phyloP scores from a whole-genome alignment of 2,113 vertebrate genomes.

The Scytalopus superciliaris region DNA sequence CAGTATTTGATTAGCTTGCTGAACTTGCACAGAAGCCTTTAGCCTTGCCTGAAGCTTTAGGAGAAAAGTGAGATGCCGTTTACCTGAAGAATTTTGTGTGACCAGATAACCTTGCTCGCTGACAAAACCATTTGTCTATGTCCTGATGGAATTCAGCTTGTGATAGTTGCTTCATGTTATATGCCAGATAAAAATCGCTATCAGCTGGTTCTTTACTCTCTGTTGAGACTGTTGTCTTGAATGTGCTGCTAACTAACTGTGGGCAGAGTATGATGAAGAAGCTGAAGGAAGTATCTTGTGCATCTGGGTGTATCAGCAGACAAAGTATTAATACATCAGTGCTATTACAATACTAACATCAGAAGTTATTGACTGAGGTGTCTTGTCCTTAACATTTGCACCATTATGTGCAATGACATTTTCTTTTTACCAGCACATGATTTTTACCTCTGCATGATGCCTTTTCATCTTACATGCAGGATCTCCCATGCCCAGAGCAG shows the following conservation, averaged over 20 bases:
- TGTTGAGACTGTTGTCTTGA: not conserved
- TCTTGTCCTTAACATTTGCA: not conserved
- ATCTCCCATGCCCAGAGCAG: not conserved
- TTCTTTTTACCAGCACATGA: not conserved
- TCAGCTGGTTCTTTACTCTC: not conserved
- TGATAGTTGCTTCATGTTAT: not conserved
- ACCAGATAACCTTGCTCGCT: not conserved
- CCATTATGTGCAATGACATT: not conserved
- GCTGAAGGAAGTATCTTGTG: not conserved
- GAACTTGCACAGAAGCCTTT: not conserved
- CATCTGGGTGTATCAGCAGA: not conserved
- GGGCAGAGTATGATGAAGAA: not conserved
- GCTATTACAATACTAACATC: not conserved
- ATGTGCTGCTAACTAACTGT: not conserved
- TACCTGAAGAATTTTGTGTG: not conserved
- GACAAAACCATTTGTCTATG: not conserved
- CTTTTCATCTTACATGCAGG: rapidly evolving
- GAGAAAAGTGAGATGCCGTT: not conserved
- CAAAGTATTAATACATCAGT: not conserved
- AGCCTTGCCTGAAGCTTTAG: not conserved
- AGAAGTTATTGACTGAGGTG: not conserved
- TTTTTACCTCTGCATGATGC: not conserved
- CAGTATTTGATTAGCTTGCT: not conserved
- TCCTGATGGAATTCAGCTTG: not conserved
- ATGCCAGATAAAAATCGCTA: rapidly evolving